Base-by-base conservation (phyloP, 2,888 invertebrate species). In the Villa cingulata region DNA sequence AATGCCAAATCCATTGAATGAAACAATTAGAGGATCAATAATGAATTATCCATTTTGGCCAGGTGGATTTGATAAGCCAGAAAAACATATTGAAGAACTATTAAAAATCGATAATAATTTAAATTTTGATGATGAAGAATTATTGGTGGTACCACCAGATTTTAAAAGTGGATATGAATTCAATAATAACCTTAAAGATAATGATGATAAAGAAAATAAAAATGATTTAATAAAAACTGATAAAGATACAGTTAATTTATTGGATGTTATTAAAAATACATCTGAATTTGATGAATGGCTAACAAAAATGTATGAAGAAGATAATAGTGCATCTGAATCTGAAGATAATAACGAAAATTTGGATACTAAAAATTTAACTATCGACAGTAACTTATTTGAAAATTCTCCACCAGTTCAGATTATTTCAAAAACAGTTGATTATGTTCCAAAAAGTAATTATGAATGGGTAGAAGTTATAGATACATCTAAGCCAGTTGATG, bases 381-480 rank as follows among this genome's bases (percentile, higher is more conserved):
- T 36, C 9, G 16, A 16, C 3, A 36, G 67, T 32, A 62, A 64
- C n/a, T 55, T 63, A 37, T 60, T 66, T 40, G 48, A 74, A 75
- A 5, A 66, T 72, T 0, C 71, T 87, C 1, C 63, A 89, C 58
- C 39, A 45, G 71, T 16, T 23, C 56, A 55, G 7, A 55, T 55
- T 37, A 48, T 45, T n/a, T 48, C 49, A 15, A 70, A 72, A 62
- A 57, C 72, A 0, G 70, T 70, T 53, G 64, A 61, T 27, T 57
- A 72, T 0, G 70, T 70, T 53, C 64, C 62, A 23, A 18, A 4
- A 12, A 7, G 27, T 9, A 45, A 42, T 38, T 75, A 81, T 2
- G 81, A 89, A 59, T 95, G 89, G 89, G 94, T 92, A 0, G 83
- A 91, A 60, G 77, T 84, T 66, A 74, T 95, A 34, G 88, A 95